Base-by-base conservation (phyloP, 2,888 invertebrate genomes). In the Hipparchia semele region DNA sequence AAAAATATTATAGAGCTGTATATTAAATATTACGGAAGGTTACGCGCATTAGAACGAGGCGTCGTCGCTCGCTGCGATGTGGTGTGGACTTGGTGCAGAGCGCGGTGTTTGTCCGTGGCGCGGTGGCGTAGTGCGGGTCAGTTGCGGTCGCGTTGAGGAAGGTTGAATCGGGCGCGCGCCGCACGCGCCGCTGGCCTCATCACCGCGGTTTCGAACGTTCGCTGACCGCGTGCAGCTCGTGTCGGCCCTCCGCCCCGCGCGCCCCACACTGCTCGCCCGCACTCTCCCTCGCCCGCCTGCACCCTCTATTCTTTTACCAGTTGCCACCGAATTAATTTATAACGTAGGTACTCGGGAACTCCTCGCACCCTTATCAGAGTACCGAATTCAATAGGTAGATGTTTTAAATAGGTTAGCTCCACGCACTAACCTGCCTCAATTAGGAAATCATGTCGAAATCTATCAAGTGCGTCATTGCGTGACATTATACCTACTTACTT, bases 71-170 rank as follows among this genome's bases (percentile, higher is more conserved):
- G 75, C 75, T 73, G 51, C 45, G 73, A 73, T 59, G 39, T 39
- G 39, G 39, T 39, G 39, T 45, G 59, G 62, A 9, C 46, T 53
- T n/a, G 23, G 23, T 9, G 8, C 10, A 33, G 54, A 51, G 68
- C 65, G 62, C 62, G 58, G 49, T 62, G 72, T 65, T 80, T 76
- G 80, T 75, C 73, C 75, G 87, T 84, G 85, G 83, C 82, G 80
- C 80, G 81, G 76, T 80, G 81, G 78, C 81, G 81, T 78, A 81
- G 84, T 85, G 91, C 90, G 90, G 93, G 92, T 93, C 92, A 94
- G 92, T 87, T 88, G 92, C 93, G 92, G 94, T 93, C 92, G 92
- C 91, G 84, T 94, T 94, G 94, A 93, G 94, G 92, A 93, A 94
- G 94, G 94, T 93, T 93, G 92, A 92, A 91, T 91, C 90, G 92